Evolutionary conservation across 1,140 invertebrate species (phyloP), one percentile per base, ranked within the genome.

Genomic region (Acromyrmex heyeri): DNA sequence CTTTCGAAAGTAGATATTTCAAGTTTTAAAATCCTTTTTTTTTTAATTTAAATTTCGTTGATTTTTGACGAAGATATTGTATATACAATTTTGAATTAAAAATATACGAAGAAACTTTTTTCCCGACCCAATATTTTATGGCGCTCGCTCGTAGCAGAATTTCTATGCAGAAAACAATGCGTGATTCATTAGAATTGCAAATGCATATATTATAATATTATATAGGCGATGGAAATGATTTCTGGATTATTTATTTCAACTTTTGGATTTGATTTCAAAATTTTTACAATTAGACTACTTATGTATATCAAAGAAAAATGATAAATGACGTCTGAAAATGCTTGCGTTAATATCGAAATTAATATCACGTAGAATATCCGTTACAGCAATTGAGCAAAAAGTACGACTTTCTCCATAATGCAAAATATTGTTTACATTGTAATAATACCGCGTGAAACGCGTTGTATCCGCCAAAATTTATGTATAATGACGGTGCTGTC

Each of bases 401-500:
- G 38, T 3, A 24, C 7, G 30, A 24, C 48, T 67, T 34, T 30
- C 72, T 59, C 16, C 61, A 2, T 30, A 44, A 64, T n/a, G 18
- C 21, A 5, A 78, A 64, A 50, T 34, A 34, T 65, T 30, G 12
- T 78, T 64, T 78, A 34, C 21, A n/a, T 50, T 34, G 4, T 16
- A 78, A 78, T 21, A n/a, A 18, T 21, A n/a, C 38, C 21, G 50
- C 34, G 30, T 21, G 30, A 38, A 62, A 72, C 44, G 44, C 34
- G n/a, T 61, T 82, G 24, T 59, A 30, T 21, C 53, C 55, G 69
- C 21, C 30, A 38, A 70, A 57, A 50, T 44, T 18, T 70, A 38
- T n/a, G 30, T 34, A n/a, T 34, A 75, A 83, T 75, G 30, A 83
- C 79, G 38, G 69, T 61, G 38, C 38, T 62, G 69, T 73, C 53